A percentile compares a stretch with the other conserved stretches of the same genome.
Evolutionary conservation across 2,888 invertebrate species (phyloP).

Genomic region (Drosophila helvetica): DNA sequence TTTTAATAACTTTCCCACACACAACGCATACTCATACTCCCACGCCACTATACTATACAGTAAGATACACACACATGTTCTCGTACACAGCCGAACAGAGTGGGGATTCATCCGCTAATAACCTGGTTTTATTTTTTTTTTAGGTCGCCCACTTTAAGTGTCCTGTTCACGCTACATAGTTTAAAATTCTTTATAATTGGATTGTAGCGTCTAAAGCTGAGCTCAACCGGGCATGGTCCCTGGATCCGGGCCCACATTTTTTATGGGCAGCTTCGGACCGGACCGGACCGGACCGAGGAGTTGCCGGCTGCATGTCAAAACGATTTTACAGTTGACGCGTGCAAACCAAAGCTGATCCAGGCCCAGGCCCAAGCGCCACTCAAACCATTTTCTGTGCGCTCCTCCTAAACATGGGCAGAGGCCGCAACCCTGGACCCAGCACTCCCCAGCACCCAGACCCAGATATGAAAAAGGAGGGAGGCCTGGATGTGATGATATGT

Average conservation of each 20-base stretch:
- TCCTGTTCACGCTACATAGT: constrained; percentile 77
- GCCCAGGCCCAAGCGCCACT: constrained; percentile 18
- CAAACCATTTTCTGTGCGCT: constrained; percentile 26
- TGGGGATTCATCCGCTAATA: constrained; percentile 61
- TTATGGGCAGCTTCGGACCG: constrained; percentile 60
- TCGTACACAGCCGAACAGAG: background rate
- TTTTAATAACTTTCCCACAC: constrained; percentile 74
- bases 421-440: constrained; percentile 36
- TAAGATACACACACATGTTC: background rate
- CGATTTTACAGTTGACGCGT: constrained; percentile 79
- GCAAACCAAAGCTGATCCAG: constrained; percentile 65
- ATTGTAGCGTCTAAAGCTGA: constrained; percentile 67
- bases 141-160: constrained; percentile 70
- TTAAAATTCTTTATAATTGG: constrained; percentile 78
- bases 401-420: constrained; percentile 28
- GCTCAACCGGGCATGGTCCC: constrained; percentile 4
- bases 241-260: constrained; percentile 55
- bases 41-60: too few species aligned
- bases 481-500: constrained; percentile 76
- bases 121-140: constrained; percentile 60
- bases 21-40: constrained; percentile 21
- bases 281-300: constrained; percentile 7
- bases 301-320: constrained; percentile 68
- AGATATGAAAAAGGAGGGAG: constrained; percentile 48
- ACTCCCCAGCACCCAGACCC: constrained; percentile 38